Base-by-base conservation (phyloP, 2,113 vertebrate species). In the Poeciliopsis turrubarensis region DNA sequence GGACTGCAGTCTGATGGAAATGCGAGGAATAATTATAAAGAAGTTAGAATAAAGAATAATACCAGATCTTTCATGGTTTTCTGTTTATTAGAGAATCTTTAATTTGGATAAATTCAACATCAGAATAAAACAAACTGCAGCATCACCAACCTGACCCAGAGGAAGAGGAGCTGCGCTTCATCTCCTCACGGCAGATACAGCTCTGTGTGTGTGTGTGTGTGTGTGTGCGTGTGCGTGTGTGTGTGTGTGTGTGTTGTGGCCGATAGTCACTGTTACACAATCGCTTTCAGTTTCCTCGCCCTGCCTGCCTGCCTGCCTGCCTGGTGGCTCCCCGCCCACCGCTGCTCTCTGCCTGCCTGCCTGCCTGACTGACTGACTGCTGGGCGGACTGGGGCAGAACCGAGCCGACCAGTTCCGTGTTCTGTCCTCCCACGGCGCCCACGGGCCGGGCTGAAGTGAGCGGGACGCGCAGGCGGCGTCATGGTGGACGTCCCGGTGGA, bases 401-500 rank as follows among this genome's bases (percentile, higher is more conserved):
- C 51, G 81, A 78, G 64, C 75, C 70, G 82, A 87, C 79, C 82
- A 92, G 88, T 92, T 92, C 91, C 88, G 89, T n/a, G 82, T 92
- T 89, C 73, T 70, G 73, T 64, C 39, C 76, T 65, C 68, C 2
- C 29, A 44, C 79, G 70, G 75, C 39, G 44, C 44, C 1, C 72
- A n/a, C 77, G 62, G 84, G 70, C 13, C 72, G 15, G 81, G 41
- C 17, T 47, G 44, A 47, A 47, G 47, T 5, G 68, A 41, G 5
- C 62, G 29, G 65, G 75, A 81, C 83, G 68, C 82, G 27, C 54
- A 5, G 68, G 65, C 67, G 0, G 72, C 51, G 86, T 84, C 78
- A 85, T 75, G 90, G 85, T 77, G 88, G 89, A 84, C 80, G 12
- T 70, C 72, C 80, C 47, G 17, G 68, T 25, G 75, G 82, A 82